Conservation (phyloP, 2,888 invertebrate genomes). For the Galeopsomyia nigrocyanea region DNA sequence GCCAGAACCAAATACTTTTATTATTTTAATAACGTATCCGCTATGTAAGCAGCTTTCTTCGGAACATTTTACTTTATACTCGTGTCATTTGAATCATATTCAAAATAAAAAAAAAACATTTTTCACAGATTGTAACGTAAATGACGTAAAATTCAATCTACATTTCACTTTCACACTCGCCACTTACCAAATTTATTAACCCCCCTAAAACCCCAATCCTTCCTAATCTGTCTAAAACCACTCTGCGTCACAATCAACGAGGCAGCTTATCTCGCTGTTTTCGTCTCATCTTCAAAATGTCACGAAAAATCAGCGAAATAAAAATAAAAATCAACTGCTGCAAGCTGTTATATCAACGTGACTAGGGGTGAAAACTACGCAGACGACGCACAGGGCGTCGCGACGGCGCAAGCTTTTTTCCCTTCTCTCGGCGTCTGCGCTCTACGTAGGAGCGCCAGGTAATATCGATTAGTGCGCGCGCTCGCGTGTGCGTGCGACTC, state of each 20-base stretch:
- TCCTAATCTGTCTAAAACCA: not conserved
- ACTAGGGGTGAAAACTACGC: slow-evolving; percentile 6
- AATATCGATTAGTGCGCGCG: slow-evolving; percentile 26
- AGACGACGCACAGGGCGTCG: slow-evolving; percentile 23
- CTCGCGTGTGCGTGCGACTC: slow-evolving; percentile 3
- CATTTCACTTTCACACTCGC: no score
- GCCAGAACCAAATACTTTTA: no score
- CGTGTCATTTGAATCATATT: no score
- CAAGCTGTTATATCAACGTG: not conserved
- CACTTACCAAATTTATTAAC: slow-evolving; percentile 12
- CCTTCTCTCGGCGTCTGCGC: slow-evolving; percentile 25
- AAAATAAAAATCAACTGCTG: not conserved
- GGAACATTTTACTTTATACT: no score
- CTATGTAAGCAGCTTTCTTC: no score
- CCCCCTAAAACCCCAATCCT: no score
- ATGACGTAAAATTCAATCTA: no score
- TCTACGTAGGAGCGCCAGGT: not conserved
- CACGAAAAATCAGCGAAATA: not conserved
- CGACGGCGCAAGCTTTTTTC: slow-evolving; percentile 18
- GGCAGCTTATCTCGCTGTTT: not conserved
- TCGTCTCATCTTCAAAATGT: not conserved
- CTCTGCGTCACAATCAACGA: not conserved
- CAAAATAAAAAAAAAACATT: no score
- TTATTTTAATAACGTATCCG: no score
- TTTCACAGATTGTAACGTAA: no score